A percentile compares a stretch with the other conserved stretches of the same genome.
These are phyloP conservation scores for Acrocephalus scirpaceus DNA, from an alignment of 2,797 vertebrate genomes.

Conservation along the genomic window DNA sequence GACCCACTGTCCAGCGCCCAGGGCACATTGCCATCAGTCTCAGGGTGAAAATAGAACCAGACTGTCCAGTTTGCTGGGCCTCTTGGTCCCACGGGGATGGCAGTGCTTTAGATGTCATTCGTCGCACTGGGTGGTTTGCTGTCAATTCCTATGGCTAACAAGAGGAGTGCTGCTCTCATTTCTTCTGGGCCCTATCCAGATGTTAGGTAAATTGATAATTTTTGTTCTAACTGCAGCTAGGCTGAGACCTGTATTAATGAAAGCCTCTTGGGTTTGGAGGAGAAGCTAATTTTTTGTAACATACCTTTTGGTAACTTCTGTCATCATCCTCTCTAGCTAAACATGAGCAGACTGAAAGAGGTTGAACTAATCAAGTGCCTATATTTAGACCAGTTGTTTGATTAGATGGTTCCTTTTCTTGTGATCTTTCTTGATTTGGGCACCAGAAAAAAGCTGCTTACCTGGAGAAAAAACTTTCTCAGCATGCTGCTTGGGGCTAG, in stretches of 20 bases:
- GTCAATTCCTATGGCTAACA: conserved; percentile 18
- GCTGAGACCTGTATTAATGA: not conserved
- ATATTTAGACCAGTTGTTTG: conserved; percentile 33
- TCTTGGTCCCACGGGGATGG: conserved; percentile 25
- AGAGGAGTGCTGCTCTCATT: not conserved
- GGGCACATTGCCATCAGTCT: conserved; percentile 58
- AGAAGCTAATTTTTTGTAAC: not conserved
- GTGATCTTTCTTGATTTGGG: conserved; percentile 38
- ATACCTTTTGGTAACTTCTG: not conserved
- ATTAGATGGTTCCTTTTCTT: not conserved
- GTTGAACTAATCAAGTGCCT: not conserved
- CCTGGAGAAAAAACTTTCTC: conserved; percentile 22
- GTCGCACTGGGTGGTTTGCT: conserved; percentile 14
- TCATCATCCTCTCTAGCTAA: not conserved
- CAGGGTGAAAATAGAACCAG: not conserved
- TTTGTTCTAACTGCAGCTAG: not conserved
- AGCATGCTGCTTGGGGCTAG: not conserved
- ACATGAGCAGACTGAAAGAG: not conserved
- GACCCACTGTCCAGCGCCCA: conserved; percentile 30
- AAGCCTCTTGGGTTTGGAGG: not conserved
- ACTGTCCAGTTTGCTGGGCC: conserved; percentile 15
- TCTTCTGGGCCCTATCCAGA: not conserved
- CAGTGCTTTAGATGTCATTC: not conserved
- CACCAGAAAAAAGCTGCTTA: conserved; percentile 34
- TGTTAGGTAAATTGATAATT: not conserved